A percentile compares a stretch with the other conserved stretches of the same genome.
phyloP scores from a whole-genome alignment of 2,113 vertebrate genomes.

The Uria aalge region DNA sequence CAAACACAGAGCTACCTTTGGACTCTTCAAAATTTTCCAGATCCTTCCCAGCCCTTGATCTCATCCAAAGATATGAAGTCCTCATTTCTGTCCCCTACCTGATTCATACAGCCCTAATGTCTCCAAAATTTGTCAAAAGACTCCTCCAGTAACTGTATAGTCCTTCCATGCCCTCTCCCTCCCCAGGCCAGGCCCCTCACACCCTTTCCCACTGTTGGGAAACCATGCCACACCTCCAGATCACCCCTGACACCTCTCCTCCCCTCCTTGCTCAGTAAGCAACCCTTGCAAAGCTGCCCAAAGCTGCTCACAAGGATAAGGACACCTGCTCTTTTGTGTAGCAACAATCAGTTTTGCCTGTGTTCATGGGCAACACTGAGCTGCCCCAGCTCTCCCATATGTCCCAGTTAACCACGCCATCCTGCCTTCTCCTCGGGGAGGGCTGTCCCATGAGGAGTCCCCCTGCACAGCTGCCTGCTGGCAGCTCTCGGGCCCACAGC shows the following conservation, averaged over 20 bases:
- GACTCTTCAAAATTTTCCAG: background rate
- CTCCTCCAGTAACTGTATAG: background rate
- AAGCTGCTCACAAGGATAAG: background rate
- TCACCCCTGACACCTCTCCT: background rate
- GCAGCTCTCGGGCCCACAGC: background rate
- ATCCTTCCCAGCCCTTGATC: background rate
- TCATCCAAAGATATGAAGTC: background rate
- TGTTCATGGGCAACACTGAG: rapidly evolving
- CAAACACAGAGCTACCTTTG: background rate
- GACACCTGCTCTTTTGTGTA: background rate
- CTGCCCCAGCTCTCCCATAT: background rate
- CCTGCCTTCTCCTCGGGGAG: rapidly evolving
- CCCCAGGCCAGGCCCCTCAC: rapidly evolving
- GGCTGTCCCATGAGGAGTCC: background rate
- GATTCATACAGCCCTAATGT: background rate
- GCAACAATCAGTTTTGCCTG: background rate
- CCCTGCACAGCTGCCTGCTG: background rate
- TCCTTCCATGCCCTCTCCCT: background rate
- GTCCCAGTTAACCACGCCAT: background rate
- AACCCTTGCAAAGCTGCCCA: background rate
- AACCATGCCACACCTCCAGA: rapidly evolving
- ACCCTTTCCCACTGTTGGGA: background rate
- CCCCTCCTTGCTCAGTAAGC: background rate
- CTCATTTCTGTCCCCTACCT: background rate
- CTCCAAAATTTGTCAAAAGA: background rate